phyloP scores from a whole-genome alignment of 2,113 vertebrate genomes.

The Pogona vitticeps region DNA sequence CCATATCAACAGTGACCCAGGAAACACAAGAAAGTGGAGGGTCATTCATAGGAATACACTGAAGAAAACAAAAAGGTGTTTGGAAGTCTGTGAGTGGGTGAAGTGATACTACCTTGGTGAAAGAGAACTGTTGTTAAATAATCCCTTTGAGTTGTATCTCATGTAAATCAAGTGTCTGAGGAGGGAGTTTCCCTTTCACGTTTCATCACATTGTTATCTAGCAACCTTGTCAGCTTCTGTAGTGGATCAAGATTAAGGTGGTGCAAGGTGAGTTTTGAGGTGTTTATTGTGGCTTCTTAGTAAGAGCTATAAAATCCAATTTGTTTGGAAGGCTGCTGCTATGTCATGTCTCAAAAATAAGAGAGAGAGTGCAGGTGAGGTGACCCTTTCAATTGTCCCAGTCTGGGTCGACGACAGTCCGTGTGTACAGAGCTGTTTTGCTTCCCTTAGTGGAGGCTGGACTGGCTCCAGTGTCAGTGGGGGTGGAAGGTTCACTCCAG shows the following conservation, averaged over 20 bases:
- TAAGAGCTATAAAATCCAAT: background rate
- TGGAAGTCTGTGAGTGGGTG: background rate
- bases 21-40: background rate
- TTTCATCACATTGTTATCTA: background rate
- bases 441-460: background rate
- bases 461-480: too few relatives aligned
- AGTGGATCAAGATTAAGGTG: background rate
- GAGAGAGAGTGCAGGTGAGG: background rate
- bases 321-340: background rate
- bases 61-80: background rate
- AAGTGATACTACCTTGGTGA: background rate
- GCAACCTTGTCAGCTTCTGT: background rate
- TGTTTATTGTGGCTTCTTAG: background rate
- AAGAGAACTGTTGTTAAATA: conserved; percentile 1
- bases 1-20: background rate
- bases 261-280: conserved; percentile 43
- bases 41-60: background rate
- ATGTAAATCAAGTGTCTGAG: background rate
- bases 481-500: too few relatives aligned
- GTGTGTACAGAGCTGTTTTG: background rate
- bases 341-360: background rate
- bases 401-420: background rate
- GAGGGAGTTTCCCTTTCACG: background rate
- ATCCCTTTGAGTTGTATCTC: background rate
- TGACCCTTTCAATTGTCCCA: background rate